phyloP scores from a whole-genome alignment of 2,113 vertebrate species.

The Varanus salvator region DNA sequence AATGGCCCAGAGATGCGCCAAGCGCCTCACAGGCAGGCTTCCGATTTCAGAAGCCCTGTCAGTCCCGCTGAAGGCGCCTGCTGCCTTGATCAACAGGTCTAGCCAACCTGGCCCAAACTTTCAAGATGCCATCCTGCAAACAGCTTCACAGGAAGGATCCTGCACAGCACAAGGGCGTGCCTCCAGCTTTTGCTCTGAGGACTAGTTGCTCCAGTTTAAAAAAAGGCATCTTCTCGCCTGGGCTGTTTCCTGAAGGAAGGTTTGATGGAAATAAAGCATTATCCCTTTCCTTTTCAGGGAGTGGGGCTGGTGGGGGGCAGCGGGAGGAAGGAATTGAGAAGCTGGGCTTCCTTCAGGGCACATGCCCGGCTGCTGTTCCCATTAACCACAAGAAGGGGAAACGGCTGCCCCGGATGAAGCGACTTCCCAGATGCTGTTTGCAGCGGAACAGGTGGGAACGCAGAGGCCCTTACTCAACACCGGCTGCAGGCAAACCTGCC shows the following conservation, averaged over 20 bases:
- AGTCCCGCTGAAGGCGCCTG: background rate
- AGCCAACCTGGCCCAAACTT: background rate
- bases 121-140: background rate
- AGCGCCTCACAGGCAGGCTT: background rate
- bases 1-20: background rate
- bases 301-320: too few relatives aligned
- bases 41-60: background rate
- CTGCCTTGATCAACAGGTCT: background rate
- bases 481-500: too few relatives aligned
- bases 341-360: background rate
- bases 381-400: constrained; percentile 1
- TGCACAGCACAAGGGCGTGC: background rate
- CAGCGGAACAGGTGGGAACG: background rate
- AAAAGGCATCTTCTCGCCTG: background rate
- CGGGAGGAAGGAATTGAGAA: background rate
- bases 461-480: background rate
- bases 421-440: background rate
- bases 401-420: background rate
- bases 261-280: too few relatives aligned
- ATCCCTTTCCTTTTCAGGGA: background rate
- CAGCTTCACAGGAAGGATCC: background rate
- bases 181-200: background rate
- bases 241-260: background rate
- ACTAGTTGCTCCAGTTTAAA: too few relatives aligned
- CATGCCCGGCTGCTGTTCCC: background rate